These are phyloP conservation scores for Cydia splendana DNA, from an alignment of 1,140 invertebrate genomes.

Conservation along the genomic window DNA sequence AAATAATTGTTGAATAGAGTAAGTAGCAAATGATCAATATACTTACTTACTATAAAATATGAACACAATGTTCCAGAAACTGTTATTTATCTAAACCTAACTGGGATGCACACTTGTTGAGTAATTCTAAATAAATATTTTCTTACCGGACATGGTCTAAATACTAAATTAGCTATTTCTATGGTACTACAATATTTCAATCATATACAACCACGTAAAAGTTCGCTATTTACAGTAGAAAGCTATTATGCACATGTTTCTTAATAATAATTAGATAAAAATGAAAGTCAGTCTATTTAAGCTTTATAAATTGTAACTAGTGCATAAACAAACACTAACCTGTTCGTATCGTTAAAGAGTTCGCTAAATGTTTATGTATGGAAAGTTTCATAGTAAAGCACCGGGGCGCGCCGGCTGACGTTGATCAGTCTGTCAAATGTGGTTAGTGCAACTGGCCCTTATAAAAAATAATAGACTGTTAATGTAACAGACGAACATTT, in stretches of 20 bases:
- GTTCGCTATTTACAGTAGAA: background rate
- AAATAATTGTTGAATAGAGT: constrained; percentile 17
- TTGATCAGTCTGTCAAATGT: too few relatives aligned
- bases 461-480: background rate
- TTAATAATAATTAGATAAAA: background rate
- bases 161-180: constrained; percentile 1
- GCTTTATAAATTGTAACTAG: background rate
- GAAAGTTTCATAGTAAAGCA: too few relatives aligned
- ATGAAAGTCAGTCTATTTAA: background rate
- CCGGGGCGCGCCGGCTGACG: too few relatives aligned
- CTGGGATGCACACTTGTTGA: constrained; percentile 54
- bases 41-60: background rate
- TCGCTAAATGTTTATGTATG: too few relatives aligned
- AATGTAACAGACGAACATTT: background rate
- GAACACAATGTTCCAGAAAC: constrained; percentile 12
- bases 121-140: constrained; percentile 58
- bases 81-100: constrained; percentile 44
- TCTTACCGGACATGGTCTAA: constrained; percentile 41
- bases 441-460: too few relatives aligned
- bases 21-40: background rate
- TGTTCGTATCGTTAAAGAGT: too few relatives aligned
- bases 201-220: background rate
- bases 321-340: background rate
- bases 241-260: constrained; percentile 4
- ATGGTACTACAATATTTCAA: background rate